Conservation (phyloP, 1,140 invertebrate genomes). For the Nixonia krombeini region DNA sequence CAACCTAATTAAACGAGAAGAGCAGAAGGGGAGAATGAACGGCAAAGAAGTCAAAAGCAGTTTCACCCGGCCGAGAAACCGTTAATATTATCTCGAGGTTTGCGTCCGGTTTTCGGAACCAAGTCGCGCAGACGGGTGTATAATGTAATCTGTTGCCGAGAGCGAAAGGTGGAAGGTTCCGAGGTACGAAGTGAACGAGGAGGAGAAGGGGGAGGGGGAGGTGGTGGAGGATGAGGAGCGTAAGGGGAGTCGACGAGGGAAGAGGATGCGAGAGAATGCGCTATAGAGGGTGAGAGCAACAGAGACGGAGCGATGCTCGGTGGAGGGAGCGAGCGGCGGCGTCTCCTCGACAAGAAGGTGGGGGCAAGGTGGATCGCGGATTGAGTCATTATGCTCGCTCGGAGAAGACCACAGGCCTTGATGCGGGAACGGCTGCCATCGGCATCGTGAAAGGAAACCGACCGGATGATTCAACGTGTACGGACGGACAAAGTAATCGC, state of each 20-base stretch:
- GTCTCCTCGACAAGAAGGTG: conserved; percentile 51
- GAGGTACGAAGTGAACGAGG: neutral
- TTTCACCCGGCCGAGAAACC: conserved; percentile 51
- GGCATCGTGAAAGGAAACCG: conserved; percentile 66
- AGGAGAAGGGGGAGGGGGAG: neutral
- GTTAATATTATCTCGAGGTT: conserved; percentile 51
- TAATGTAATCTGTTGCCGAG: conserved; percentile 57
- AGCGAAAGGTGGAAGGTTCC: conserved; percentile 49
- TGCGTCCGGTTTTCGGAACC: conserved; percentile 45
- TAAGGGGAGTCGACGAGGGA: conserved; percentile 18
- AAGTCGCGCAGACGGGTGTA: conserved; percentile 43
- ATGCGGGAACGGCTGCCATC: conserved; percentile 65
- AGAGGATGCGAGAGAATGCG: neutral
- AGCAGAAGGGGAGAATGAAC: conserved; percentile 6
- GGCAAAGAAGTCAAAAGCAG: conserved; percentile 38
- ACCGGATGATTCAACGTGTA: conserved; percentile 66
- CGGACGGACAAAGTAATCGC: conserved; percentile 65
- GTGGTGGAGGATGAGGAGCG: conserved; percentile 20
- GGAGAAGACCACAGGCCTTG: conserved; percentile 69
- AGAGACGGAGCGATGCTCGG: conserved; percentile 10
- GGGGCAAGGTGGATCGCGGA: conserved; percentile 68
- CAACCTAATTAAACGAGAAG: too few relatives aligned
- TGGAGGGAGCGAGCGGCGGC: conserved; percentile 35
- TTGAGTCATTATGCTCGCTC: conserved; percentile 72
- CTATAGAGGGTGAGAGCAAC: neutral